Base-by-base conservation (phyloP, 2,113 vertebrate genomes). In the Pyxicephalus adspersus region DNA sequence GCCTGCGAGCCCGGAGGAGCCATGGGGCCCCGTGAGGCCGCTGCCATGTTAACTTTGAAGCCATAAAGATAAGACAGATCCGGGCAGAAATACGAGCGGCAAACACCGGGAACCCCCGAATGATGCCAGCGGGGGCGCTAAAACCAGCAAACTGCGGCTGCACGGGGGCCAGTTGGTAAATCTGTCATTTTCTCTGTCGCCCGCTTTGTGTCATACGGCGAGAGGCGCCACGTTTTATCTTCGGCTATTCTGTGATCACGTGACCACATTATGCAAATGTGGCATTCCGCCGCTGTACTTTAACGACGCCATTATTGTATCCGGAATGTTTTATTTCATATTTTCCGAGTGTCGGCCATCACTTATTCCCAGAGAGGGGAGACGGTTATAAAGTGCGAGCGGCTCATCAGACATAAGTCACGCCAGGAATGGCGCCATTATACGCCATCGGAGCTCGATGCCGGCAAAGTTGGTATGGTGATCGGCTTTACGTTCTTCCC, bases 191-290 rank as follows among this genome's bases (percentile, higher is more conserved):
- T 23, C 28, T 22, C 26, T 4, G 60, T 25, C 8, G n/a, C 20
- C 22, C 58, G 45, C 58, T 38, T 58, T 55, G 25, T 45, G 79
- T 73, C 79, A 73, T 68, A 72, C 64, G 65, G 45, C 4, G 20
- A 80, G 67, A 34, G 45, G 26, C 54, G 38, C 25, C 2, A 11
- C 34, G 25, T 54, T 80, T 65, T 73, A 74, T 81, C 18, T 26
- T 6, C 38, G 23, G 31, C 64, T 72, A 72, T 80, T 80, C 58
- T 55, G 22, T 60, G 60, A 64, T 25, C 57, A 28, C 15, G 19
- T 6, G 8, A 66, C 23, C 28, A 60, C 57, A 64, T 73, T 73
- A 73, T 81, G 79, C 51, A 73, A 81, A 81, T 73, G 68, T 73
- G 58, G 64, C 68, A 71, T 64, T 64, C 61, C 22, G 26, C 23